A percentile compares a stretch with the other conserved stretches of the same genome.
These are phyloP conservation scores for Nomada hirtipes DNA, from an alignment of 2,888 invertebrate genomes.

Conservation along the genomic window DNA sequence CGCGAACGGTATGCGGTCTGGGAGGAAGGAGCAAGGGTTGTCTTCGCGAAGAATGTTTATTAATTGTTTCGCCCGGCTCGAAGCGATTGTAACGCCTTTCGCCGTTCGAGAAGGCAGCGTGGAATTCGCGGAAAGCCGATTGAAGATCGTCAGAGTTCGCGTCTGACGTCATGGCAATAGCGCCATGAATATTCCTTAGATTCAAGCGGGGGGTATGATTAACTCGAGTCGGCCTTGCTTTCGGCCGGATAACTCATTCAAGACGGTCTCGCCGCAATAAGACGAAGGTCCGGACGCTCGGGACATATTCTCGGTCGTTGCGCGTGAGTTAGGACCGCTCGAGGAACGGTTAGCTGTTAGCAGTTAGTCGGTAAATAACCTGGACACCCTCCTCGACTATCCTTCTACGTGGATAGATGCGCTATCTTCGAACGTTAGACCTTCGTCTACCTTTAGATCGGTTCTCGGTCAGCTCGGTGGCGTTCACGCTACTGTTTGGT, in stretches of 20 bases:
- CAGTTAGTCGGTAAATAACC: slow-evolving; percentile 75
- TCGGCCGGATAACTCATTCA: slow-evolving; percentile 72
- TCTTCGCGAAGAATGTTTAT: slow-evolving; percentile 79
- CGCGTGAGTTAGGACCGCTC: slow-evolving; percentile 76
- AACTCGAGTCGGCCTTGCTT: slow-evolving; percentile 36
- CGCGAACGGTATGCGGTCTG: slow-evolving; percentile 57
- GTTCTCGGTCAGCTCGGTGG: slow-evolving; percentile 36
- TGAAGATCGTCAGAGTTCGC: no score
- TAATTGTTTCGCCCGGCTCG: slow-evolving; percentile 73
- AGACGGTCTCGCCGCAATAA: slow-evolving; percentile 71
- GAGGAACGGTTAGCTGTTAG: slow-evolving; percentile 66
- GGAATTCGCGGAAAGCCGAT: neutral
- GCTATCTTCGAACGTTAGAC: slow-evolving; percentile 31
- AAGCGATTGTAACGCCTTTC: slow-evolving; percentile 13
- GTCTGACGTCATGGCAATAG: neutral
- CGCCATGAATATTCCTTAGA: slow-evolving; percentile 41
- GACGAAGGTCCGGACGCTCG: slow-evolving; percentile 81
- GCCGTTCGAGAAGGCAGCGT: neutral
- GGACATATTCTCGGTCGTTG: slow-evolving; percentile 79
- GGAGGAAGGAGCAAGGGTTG: slow-evolving; percentile 65
- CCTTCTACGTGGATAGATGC: slow-evolving; percentile 47
- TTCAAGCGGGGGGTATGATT: slow-evolving; percentile 36
- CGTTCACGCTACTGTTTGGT: slow-evolving; percentile 31
- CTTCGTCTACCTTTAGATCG: slow-evolving; percentile 46
- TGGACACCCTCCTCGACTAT: slow-evolving; percentile 60